phyloP scores from a whole-genome alignment of 2,797 vertebrate species.

The Sebastes itinus region DNA sequence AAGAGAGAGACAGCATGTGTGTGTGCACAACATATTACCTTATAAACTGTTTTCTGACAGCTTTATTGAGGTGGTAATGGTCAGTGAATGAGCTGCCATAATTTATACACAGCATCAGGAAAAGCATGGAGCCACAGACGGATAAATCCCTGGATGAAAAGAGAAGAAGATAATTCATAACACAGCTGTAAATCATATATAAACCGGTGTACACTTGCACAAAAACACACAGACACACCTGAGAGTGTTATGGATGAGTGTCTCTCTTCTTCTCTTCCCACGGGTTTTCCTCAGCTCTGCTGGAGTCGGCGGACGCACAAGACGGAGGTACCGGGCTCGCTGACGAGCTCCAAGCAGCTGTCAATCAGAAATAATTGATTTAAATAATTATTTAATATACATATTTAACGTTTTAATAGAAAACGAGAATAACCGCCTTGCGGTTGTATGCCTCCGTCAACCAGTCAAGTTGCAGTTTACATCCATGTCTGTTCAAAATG shows the following conservation, averaged over 20 bases:
- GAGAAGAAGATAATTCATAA: not conserved
- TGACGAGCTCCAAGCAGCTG: constrained; percentile 81
- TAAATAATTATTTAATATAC: no score
- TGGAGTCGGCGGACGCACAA: constrained; percentile 72
- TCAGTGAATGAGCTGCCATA: constrained; percentile 59
- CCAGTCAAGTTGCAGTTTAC: no score
- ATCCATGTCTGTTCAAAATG: no score
- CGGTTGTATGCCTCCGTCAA: no score
- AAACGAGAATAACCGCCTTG: fast-evolving
- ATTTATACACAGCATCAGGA: constrained; percentile 75
- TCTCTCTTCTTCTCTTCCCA: constrained; percentile 64
- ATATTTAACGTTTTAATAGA: not conserved
- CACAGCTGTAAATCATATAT: not conserved
- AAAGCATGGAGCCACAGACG: constrained; percentile 64
- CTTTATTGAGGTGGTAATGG: constrained; percentile 73
- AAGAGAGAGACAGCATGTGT: not conserved
- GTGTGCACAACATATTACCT: constrained; percentile 66
- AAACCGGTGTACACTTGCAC: not conserved
- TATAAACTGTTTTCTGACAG: constrained; percentile 73
- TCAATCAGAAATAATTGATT: constrained; percentile 13
- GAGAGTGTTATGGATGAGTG: constrained; percentile 60
- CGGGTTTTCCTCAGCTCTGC: constrained; percentile 69
- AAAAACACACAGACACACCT: constrained; percentile 48
- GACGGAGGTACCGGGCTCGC: constrained; percentile 77
- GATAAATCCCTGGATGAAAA: constrained; percentile 71